Percentiles rank a stretch among this genome's conserved stretches.
Conservation (phyloP, 1,140 invertebrate species). For the Zelostemma sp. region DNA sequence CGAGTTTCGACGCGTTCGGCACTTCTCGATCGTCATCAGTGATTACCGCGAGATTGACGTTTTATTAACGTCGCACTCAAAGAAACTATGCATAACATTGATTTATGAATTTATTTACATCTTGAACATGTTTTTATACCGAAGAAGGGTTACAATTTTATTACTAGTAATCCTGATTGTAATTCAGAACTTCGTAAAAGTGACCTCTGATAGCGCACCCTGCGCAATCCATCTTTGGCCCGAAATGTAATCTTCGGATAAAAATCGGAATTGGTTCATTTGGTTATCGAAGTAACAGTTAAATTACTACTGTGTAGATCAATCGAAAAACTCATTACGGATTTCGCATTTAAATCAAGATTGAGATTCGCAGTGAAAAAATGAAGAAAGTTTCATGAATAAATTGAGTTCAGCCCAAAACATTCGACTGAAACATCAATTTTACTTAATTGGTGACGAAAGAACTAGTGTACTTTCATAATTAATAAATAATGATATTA, state of each 20-base stretch:
- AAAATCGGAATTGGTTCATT: not conserved
- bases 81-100: no score
- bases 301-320: not conserved
- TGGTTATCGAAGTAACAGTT: not conserved
- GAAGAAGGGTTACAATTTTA: no score
- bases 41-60: constrained; percentile 19
- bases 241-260: not conserved
- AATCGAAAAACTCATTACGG: not conserved
- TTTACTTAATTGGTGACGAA: no score
- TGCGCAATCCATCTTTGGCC: not conserved
- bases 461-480: no score
- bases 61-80: constrained; percentile 29
- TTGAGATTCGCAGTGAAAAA: not conserved
- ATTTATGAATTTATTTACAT: no score
- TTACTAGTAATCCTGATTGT: no score
- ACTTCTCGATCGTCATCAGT: constrained; percentile 24
- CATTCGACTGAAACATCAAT: not conserved
- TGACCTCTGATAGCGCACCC: not conserved
- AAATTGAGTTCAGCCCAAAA: not conserved
- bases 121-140: no score
- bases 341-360: not conserved
- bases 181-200: not conserved
- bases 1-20: constrained; percentile 23
- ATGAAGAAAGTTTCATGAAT: not conserved
- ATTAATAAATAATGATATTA: no score